phyloP scores from a whole-genome alignment of 2,888 invertebrate genomes.

The Acanthopleura granulata region DNA sequence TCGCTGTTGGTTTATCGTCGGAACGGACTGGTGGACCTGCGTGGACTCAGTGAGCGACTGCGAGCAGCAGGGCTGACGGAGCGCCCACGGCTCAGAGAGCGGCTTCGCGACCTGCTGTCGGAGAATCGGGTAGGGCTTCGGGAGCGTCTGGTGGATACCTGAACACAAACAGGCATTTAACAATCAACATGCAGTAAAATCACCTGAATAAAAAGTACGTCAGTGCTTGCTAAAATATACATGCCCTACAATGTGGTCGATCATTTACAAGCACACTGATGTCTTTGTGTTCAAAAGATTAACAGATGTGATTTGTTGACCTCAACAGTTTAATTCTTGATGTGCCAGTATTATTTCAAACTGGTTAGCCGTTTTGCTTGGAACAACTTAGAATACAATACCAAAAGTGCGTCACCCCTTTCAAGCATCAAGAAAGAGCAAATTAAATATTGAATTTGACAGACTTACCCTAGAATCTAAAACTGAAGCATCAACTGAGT shows the following conservation, averaged over 20 bases:
- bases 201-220: not conserved
- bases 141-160: constrained; percentile 51
- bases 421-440: too few relatives aligned
- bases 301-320: not conserved
- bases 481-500: too few relatives aligned
- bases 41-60: constrained; percentile 63
- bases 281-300: not conserved
- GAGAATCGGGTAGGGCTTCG: constrained; percentile 50
- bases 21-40: constrained; percentile 35
- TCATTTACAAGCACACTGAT: not conserved
- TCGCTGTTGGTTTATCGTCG: constrained; percentile 15
- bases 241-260: not conserved
- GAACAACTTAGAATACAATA: too few relatives aligned
- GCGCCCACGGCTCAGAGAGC: constrained; percentile 44
- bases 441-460: not conserved
- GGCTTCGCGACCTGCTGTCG: constrained; percentile 51
- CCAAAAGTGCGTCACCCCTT: too few relatives aligned
- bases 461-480: too few relatives aligned
- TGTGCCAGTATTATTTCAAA: too few relatives aligned
- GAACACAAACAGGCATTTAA: constrained; percentile 14
- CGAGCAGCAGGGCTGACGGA: constrained; percentile 59
- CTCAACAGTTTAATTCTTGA: too few relatives aligned
- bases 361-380: too few relatives aligned
- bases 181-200: not conserved
- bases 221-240: not conserved